These are phyloP conservation scores for Meloidogyne floridensis DNA, from an alignment of 1,140 invertebrate species.

Conservation along the genomic window DNA sequence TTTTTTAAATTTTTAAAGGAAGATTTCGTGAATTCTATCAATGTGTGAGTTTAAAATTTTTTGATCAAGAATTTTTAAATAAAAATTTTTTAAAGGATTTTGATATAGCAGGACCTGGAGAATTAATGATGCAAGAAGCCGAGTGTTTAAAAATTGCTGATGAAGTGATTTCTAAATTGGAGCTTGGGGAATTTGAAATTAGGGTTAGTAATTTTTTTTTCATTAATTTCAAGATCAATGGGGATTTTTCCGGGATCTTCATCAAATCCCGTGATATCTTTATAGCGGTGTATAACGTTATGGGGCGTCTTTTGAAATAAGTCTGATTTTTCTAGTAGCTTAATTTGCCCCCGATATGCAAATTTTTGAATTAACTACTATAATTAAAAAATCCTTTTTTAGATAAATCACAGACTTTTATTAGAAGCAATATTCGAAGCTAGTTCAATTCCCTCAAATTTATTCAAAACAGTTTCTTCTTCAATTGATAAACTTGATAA, in stretches of 20 bases:
- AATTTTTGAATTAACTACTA: not conserved
- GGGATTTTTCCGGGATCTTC: too few species aligned
- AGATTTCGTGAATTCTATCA: constrained; percentile 98
- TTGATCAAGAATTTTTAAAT: constrained; percentile 24
- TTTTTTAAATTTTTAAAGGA: constrained; percentile 64
- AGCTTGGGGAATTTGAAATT: constrained; percentile 84
- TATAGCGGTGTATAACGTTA: too few species aligned
- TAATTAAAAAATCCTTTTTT: constrained; percentile 37
- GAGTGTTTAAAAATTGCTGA: constrained; percentile 90
- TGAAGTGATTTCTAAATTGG: constrained; percentile 81
- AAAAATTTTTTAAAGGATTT: constrained; percentile 80
- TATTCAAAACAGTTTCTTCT: constrained; percentile 91
- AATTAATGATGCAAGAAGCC: constrained; percentile 92
- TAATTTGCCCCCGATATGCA: too few species aligned
- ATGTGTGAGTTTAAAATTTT: constrained; percentile 78
- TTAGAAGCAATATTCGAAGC: constrained; percentile 95
- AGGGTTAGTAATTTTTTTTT: constrained; percentile 73
- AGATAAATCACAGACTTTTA: constrained; percentile 84
- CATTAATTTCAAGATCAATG: too few species aligned
- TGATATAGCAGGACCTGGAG: constrained; percentile 95
- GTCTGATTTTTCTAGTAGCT: too few species aligned
- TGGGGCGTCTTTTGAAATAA: too few species aligned
- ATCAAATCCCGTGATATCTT: too few species aligned
- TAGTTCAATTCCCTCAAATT: constrained; percentile 84
- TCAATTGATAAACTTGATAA: constrained; percentile 99